Percentiles rank a stretch among this genome's conserved stretches.
Evolutionary conservation across 2,797 vertebrate species (phyloP).

Genomic region (Martes flavigula): DNA sequence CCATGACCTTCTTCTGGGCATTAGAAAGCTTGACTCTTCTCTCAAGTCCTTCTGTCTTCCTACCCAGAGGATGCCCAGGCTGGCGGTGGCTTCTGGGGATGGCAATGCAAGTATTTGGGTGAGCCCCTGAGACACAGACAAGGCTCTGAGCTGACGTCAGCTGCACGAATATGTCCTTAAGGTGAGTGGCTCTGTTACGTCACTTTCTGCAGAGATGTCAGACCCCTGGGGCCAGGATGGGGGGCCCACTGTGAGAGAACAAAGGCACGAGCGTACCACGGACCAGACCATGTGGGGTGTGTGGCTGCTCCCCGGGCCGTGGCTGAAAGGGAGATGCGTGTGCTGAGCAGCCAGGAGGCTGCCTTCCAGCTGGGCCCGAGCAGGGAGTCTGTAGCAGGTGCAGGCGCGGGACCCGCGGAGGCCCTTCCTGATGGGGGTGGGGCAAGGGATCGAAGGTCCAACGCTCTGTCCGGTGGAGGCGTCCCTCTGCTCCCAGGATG

Average conservation of each 20-base stretch:
- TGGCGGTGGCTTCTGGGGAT: background rate
- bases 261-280: fast-evolving
- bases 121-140: fast-evolving
- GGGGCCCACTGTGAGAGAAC: background rate
- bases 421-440: no score
- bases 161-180: fast-evolving
- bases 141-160: no score
- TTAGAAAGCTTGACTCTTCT: background rate
- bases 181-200: background rate
- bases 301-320: fast-evolving
- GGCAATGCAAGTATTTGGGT: fast-evolving
- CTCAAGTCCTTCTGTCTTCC: background rate
- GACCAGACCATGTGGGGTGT: fast-evolving
- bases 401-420: fast-evolving
- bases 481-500: background rate
- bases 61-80: fast-evolving
- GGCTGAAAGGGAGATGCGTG: fast-evolving
- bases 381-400: fast-evolving
- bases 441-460: fast-evolving
- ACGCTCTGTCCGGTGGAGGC: fast-evolving
- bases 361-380: background rate
- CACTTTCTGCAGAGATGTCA: no score
- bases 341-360: no score
- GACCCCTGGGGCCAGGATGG: background rate
- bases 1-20: fast-evolving